phyloP scores from a whole-genome alignment of 2,888 invertebrate species.

The Ramazzottius varieornatus region DNA sequence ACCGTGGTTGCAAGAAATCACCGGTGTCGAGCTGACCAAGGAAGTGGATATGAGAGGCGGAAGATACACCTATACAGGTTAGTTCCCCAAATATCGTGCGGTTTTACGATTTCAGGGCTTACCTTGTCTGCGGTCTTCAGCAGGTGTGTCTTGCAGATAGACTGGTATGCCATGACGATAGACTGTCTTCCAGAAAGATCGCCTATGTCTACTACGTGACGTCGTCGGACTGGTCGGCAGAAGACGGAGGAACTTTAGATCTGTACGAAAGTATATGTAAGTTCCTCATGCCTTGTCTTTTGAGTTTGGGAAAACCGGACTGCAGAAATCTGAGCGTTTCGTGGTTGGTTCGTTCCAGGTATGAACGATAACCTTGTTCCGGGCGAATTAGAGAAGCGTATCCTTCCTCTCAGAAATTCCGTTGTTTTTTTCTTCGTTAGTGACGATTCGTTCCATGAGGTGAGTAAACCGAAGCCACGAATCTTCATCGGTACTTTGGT shows the following conservation, averaged over 20 bases:
- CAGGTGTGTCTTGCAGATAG: not conserved
- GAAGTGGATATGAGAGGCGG: not conserved
- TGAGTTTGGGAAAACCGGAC: not conserved
- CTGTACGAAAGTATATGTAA: not conserved
- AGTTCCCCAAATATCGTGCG: not conserved
- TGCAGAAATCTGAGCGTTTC: not conserved
- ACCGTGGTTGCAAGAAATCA: not conserved
- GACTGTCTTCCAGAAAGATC: not conserved
- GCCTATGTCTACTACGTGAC: constrained; percentile 1
- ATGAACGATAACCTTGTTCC: not conserved
- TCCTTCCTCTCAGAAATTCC: not conserved
- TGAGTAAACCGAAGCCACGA: not conserved
- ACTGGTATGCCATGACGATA: not conserved
- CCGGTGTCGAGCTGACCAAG: not conserved
- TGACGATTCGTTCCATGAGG: not conserved
- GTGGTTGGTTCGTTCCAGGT: not conserved
- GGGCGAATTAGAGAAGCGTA: not conserved
- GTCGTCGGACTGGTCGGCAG: not conserved
- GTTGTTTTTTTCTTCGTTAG: not conserved
- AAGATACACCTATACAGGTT: not conserved
- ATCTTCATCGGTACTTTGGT: not conserved
- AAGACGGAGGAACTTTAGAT: not conserved
- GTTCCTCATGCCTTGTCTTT: no score
- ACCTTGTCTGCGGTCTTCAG: no score
- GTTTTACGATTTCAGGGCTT: no score